phyloP scores from a whole-genome alignment of 2,888 invertebrate species.

The Hipparchia sbordonii region DNA sequence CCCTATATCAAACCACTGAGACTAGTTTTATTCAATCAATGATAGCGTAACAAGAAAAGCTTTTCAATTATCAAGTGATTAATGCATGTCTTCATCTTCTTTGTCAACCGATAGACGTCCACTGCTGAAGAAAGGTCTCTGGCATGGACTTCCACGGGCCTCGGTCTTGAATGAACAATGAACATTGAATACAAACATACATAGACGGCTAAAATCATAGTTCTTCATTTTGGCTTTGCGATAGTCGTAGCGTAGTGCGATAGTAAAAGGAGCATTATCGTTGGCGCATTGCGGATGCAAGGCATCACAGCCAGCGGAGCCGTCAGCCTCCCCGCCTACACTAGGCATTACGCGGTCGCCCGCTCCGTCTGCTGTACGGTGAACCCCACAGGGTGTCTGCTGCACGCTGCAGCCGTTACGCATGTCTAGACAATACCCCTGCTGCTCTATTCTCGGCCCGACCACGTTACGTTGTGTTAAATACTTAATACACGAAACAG shows the following conservation, averaged over 20 bases:
- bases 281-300: constrained; percentile 23
- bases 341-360: background rate
- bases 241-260: too few relatives aligned
- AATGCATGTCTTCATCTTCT: too few relatives aligned
- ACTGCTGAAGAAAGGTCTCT: too few relatives aligned
- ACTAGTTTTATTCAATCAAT: background rate
- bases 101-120: too few relatives aligned
- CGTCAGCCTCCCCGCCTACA: constrained; percentile 5
- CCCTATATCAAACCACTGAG: background rate
- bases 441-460: background rate
- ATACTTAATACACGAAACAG: background rate
- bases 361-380: background rate
- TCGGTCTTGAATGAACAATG: too few relatives aligned
- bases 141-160: too few relatives aligned
- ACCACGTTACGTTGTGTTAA: background rate
- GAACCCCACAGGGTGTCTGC: background rate
- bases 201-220: too few relatives aligned
- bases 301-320: constrained; percentile 2
- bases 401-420: constrained; percentile 13
- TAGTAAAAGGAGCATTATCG: background rate
- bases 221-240: too few relatives aligned
- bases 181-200: too few relatives aligned
- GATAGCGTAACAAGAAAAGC: too few relatives aligned
- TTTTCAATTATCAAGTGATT: too few relatives aligned
- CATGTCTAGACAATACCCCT: constrained; percentile 21